Evolutionary conservation across 92 coral and sea anemone genomes (phyloP).

Genomic region (Muricea muricata): DNA sequence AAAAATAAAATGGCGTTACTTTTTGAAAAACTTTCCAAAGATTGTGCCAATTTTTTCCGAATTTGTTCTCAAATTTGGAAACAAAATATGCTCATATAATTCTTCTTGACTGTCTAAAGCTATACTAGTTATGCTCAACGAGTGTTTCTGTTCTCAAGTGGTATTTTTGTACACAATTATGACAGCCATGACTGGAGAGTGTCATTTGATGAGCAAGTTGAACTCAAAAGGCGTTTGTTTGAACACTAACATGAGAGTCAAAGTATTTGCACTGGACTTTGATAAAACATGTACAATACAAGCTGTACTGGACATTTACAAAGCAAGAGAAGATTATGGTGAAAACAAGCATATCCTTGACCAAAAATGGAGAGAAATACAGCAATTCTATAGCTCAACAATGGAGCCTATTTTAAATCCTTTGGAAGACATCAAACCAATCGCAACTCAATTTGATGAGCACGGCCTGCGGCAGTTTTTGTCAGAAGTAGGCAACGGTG

Average conservation of each 20-base stretch:
- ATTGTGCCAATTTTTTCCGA: neutral
- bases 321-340: constrained; percentile 79
- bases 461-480: constrained; percentile 73
- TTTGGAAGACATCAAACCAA: constrained; percentile 43
- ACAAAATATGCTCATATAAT: neutral
- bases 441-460: constrained; percentile 52
- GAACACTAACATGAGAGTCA: constrained; percentile 34
- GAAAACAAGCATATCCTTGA: constrained; percentile 65
- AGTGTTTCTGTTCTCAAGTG: neutral
- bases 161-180: neutral
- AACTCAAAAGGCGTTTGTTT: neutral
- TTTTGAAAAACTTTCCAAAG: neutral
- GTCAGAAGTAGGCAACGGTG: constrained; percentile 63
- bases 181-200: neutral
- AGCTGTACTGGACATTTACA: constrained; percentile 86
- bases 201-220: neutral
- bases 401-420: constrained; percentile 61
- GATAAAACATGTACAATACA: constrained; percentile 90
- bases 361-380: constrained; percentile 75
- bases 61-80: neutral
- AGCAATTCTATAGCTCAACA: constrained; percentile 63
- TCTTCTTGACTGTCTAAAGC: neutral
- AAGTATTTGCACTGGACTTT: constrained; percentile 89
- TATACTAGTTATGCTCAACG: neutral
- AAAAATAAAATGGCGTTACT: neutral